Evolutionary conservation across 2,888 invertebrate genomes (phyloP), one percentile per base, ranked within the genome.

Genomic region (Acleris sparsana): DNA sequence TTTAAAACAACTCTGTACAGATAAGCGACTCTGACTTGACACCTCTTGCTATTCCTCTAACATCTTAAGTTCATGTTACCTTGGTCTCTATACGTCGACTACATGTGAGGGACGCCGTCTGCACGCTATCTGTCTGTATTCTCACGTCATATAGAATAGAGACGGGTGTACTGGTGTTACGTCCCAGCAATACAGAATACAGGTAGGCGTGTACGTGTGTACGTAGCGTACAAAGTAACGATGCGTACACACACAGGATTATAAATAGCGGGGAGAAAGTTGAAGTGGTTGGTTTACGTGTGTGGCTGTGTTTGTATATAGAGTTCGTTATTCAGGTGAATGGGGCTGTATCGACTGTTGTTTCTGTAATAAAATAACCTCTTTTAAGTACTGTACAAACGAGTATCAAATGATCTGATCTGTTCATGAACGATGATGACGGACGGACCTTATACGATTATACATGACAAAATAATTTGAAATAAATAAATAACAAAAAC

Each of bases 31-130:
- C 60, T 44, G 43, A 2, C 55, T 56, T 65, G 49, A 44, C 44
- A 9, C 49, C n/a, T 44, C 51, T 29, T 17, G 25, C 17, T 20
- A n/a, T 78, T 74, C 66, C 70, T 53, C 49, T 61, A 59, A 68
- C 58, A 74, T 74, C 72, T 73, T 70, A 55, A 3, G 59, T 53
- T 75, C 74, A 81, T 89, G 81, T 43, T 72, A 59, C 64, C 88
- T 88, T 87, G 73, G 88, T 90, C 78, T 58, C 67, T 74, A 71
- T 78, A 84, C 82, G 82, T 83, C 78, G 79, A 71, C 77, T 72
- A 79, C 87, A 86, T 86, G 85, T 84, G 75, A 86, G 84, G 84
- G 84, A 86, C 83, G 84, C 80, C 76, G 80, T 83, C 81, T 52
- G 58, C 44, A 52, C 53, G 53, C 58, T 58, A 53, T 65, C 65